Evolutionary conservation across 2,113 vertebrate species (phyloP).

Genomic region (Mionectes macconnelli): DNA sequence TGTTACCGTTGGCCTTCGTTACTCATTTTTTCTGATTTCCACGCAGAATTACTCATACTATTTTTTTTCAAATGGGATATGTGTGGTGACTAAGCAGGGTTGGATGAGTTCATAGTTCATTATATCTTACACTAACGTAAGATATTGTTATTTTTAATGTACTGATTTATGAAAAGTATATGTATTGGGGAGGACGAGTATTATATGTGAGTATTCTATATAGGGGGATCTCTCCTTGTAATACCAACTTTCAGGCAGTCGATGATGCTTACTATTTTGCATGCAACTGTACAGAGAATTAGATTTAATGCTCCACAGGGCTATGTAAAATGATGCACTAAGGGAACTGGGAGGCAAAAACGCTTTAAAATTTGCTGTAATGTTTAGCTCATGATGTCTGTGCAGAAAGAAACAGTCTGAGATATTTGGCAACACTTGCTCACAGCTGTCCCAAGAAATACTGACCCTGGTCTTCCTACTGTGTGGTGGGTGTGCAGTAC

Average conservation of each 20-base stretch:
- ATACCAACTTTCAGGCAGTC: not conserved
- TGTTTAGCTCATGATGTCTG: not conserved
- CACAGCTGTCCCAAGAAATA: not conserved
- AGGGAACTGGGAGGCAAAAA: not conserved
- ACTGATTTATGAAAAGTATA: not conserved
- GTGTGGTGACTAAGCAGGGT: not conserved
- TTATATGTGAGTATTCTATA: not conserved
- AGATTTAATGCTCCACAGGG: not conserved
- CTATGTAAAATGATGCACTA: not conserved
- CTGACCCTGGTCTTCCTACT: not conserved
- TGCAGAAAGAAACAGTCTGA: not conserved
- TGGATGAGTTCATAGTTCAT: not conserved
- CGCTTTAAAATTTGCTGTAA: not conserved
- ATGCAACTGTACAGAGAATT: not conserved
- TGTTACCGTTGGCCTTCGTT: not conserved
- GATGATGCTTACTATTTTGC: not conserved
- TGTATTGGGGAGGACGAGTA: not conserved
- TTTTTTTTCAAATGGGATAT: not conserved
- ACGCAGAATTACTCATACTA: not conserved
- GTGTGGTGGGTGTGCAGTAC: not conserved
- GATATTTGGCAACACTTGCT: not conserved
- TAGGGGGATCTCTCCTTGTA: not conserved
- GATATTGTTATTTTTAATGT: not conserved
- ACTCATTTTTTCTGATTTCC: constrained; percentile 35
- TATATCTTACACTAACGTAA: not conserved